phyloP scores from a whole-genome alignment of 2,113 vertebrate species.

The Gavialis gangeticus region DNA sequence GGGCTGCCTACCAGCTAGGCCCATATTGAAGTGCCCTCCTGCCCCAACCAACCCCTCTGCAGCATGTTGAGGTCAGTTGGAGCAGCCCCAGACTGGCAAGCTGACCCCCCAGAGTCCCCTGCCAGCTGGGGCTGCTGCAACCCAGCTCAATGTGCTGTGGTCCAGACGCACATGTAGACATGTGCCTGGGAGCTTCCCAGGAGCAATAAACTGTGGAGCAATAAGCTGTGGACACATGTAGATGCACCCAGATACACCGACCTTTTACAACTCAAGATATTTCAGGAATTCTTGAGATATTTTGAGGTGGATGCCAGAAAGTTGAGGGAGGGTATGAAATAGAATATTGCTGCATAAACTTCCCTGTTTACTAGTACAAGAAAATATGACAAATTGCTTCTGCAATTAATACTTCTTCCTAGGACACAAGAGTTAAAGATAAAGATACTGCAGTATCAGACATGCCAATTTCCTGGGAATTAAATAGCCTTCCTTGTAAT shows the following conservation, averaged over 20 bases:
- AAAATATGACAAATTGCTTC: neutral
- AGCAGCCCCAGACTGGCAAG: too few relatives aligned
- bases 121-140: too few relatives aligned
- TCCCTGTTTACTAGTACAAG: neutral
- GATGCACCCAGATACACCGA: neutral
- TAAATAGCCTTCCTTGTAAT: neutral
- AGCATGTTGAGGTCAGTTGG: too few relatives aligned
- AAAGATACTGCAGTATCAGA: neutral
- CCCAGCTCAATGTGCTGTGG: too few relatives aligned
- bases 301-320: neutral
- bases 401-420: neutral
- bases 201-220: too few relatives aligned
- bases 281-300: neutral
- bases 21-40: too few relatives aligned
- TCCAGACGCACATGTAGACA: too few relatives aligned
- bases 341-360: neutral
- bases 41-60: too few relatives aligned
- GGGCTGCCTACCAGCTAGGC: too few relatives aligned
- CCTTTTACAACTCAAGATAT: neutral
- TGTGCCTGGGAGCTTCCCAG: too few relatives aligned
- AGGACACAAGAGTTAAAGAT: fast-evolving
- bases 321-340: neutral
- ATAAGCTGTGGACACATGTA: too few relatives aligned
- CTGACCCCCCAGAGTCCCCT: too few relatives aligned
- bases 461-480: neutral